Evolutionary conservation across 2,113 vertebrate species (phyloP), one percentile per base, ranked within the genome.

Genomic region (Polyodon spathula): DNA sequence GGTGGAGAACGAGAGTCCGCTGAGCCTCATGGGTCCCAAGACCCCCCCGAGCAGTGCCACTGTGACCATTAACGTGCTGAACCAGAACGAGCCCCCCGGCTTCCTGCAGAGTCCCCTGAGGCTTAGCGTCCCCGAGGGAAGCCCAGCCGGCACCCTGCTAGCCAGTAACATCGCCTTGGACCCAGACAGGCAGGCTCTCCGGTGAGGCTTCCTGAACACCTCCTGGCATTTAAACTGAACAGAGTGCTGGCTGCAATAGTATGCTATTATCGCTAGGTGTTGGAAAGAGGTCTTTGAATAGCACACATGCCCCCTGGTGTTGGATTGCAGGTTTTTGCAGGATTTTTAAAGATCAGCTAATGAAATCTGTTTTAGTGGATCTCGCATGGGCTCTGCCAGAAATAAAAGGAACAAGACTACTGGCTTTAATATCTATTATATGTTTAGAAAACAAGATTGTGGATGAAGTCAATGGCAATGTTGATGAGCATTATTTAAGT

Each of bases 61-160:
- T 0, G 83, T 97, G 65, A 69, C 59, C 1, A 76, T 98, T 66
- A 72, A 42, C 0, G 90, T 98, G 8, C 67, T 69, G 58, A 94
- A 98, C 0, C 71, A 88, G 56, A 97, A 98, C 0, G 96, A 98
- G 70, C 80, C 92, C 0, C 96, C 96, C 0, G 39, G 69, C 68
- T 97, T 98, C 77, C 78, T 56, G 0, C 81, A 88, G 38, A 86
- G 93, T 74, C 93, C 94, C 0, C 89, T 91, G 60, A 17, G 76
- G 41, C 81, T 92, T 43, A 81, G 80, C 3, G 83, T 94, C 56
- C 81, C 81, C 0, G 96, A 98, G 73, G 93, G 92, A 1, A 75
- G 78, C 0, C 60, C 63, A 0, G 83, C 90, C 0, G 92, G 92
- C 1, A 93, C 89, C 2, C 6, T 84, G 0, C 75, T 98, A 73